These are phyloP conservation scores for Notamacropus eugenii DNA, from an alignment of 2,797 vertebrate genomes.

Conservation along the genomic window DNA sequence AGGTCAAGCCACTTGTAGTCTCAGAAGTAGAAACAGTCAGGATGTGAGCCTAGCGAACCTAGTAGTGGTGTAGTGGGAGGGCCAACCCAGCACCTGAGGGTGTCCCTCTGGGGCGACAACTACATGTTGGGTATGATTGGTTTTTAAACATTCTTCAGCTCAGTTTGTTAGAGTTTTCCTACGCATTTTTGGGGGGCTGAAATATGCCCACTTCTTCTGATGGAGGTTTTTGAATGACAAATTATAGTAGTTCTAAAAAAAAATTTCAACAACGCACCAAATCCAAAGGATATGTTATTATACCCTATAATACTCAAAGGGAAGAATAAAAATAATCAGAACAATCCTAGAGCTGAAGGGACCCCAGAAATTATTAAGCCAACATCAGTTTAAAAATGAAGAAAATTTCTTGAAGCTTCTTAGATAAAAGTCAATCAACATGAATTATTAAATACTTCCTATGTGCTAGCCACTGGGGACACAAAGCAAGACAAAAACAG, in stretches of 20 bases:
- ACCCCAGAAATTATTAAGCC: not conserved
- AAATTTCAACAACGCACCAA: not conserved
- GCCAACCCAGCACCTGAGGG: not conserved
- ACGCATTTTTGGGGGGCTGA: not conserved
- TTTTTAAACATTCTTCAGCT: no score
- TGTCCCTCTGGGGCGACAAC: no score
- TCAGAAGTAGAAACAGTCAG: not conserved
- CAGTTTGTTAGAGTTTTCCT: not conserved
- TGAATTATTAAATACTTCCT: no score
- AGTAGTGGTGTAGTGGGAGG: not conserved
- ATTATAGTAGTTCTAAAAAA: not conserved
- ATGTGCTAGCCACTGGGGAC: no score
- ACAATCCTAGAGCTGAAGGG: not conserved
- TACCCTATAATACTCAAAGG: not conserved
- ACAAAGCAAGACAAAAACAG: no score
- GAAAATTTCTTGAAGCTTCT: not conserved
- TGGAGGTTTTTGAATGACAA: not conserved
- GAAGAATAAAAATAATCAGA: not conserved
- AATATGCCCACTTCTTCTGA: not conserved
- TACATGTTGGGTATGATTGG: no score
- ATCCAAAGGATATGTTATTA: not conserved
- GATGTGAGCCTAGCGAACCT: not conserved
- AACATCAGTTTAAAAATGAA: not conserved
- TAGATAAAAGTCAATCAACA: no score
- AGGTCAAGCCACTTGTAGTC: not conserved